Evolutionary conservation across 2,888 invertebrate species (phyloP).

Genomic region (Gisinianus flammeolus): DNA sequence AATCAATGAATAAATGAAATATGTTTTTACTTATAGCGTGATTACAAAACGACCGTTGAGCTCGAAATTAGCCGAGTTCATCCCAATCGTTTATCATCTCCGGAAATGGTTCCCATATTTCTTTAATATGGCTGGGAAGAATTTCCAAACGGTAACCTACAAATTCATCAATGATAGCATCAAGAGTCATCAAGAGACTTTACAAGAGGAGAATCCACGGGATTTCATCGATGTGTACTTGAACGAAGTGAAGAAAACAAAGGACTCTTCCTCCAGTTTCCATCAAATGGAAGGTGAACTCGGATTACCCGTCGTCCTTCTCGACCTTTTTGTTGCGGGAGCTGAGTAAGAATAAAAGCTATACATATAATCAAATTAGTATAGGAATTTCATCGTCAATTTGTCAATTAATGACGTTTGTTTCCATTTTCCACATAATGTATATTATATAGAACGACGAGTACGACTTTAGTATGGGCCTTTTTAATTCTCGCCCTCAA

Average conservation of each 20-base stretch:
- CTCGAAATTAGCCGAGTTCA: slow-evolving; percentile 38
- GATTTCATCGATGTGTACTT: slow-evolving; percentile 57
- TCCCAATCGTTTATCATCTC: slow-evolving; percentile 43
- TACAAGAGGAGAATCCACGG: slow-evolving; percentile 44
- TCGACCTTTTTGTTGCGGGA: slow-evolving; percentile 41
- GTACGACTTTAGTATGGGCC: slow-evolving; percentile 50
- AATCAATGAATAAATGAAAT: too few species aligned
- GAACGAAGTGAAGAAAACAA: slow-evolving; percentile 45
- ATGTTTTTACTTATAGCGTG: slow-evolving; percentile 21
- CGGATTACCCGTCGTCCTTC: slow-evolving; percentile 29
- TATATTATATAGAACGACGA: slow-evolving; percentile 44
- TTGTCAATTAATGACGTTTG: neutral
- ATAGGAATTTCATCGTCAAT: too few species aligned
- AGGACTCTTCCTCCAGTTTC: slow-evolving; percentile 42
- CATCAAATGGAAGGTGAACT: slow-evolving; percentile 38
- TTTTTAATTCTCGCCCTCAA: slow-evolving; percentile 47
- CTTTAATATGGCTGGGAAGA: slow-evolving; percentile 35
- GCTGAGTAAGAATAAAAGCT: neutral
- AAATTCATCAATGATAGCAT: slow-evolving; percentile 48
- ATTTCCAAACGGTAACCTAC: slow-evolving; percentile 38
- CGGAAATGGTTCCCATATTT: slow-evolving; percentile 39
- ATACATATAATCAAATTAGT: too few species aligned
- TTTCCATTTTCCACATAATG: too few species aligned
- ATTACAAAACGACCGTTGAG: slow-evolving; percentile 26
- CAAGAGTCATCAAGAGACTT: slow-evolving; percentile 47